phyloP scores from a whole-genome alignment of 2,113 vertebrate species.

The Neolamprologus modestus region DNA sequence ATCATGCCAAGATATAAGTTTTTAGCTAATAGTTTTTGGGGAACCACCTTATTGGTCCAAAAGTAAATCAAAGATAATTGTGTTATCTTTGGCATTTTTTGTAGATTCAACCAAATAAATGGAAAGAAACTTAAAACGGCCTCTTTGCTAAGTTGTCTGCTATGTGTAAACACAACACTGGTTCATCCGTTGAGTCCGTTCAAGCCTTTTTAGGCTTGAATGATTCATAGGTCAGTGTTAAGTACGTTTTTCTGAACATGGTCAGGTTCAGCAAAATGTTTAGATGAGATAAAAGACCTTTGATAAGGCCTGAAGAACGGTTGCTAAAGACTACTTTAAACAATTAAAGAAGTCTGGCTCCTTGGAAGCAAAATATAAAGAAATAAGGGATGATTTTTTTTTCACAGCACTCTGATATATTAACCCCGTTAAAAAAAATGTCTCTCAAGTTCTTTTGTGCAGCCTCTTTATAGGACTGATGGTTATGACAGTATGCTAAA shows the following conservation, averaged over 20 bases:
- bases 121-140: background rate
- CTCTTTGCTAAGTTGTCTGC: background rate
- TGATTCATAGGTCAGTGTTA: background rate
- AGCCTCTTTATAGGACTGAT: background rate
- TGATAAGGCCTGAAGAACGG: background rate
- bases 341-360: background rate
- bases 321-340: background rate
- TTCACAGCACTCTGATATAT: background rate
- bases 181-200: background rate
- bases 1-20: background rate
- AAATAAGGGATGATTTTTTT: background rate
- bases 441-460: background rate
- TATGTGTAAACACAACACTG: background rate
- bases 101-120: background rate
- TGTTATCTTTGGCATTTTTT: background rate
- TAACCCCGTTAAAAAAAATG: background rate
- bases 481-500: background rate
- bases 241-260: background rate
- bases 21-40: background rate
- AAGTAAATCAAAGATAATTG: background rate
- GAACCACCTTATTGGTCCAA: background rate
- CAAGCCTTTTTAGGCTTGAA: background rate
- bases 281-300: background rate
- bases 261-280: background rate
- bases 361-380: background rate